A percentile compares a stretch with the other conserved stretches of the same genome.
Conservation (phyloP, 2,888 invertebrate genomes). For the Dinocampus coccinellae region DNA sequence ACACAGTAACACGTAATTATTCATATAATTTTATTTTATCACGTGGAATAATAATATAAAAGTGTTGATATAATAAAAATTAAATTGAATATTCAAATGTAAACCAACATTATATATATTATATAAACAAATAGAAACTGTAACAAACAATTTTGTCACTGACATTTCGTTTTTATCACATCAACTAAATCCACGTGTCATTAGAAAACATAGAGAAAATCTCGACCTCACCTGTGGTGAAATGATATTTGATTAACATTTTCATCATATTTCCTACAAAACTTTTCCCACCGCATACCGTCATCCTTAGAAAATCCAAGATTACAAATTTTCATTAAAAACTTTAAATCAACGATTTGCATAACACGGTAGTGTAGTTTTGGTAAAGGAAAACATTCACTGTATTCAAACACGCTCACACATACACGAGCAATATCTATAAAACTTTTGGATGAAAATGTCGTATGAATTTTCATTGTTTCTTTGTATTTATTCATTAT, state of each 20-base stretch:
- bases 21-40: too few species aligned
- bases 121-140: not conserved
- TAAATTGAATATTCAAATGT: constrained; percentile 51
- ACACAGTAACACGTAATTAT: too few species aligned
- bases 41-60: not conserved
- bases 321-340: constrained; percentile 67
- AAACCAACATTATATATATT: constrained; percentile 43
- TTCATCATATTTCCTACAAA: constrained; percentile 53
- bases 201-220: constrained; percentile 43
- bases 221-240: not conserved
- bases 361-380: constrained; percentile 53
- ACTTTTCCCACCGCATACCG: constrained; percentile 34
- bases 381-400: constrained; percentile 29
- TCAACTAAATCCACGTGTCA: too few species aligned
- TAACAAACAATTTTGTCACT: too few species aligned
- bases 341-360: constrained; percentile 58
- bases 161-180: too few species aligned
- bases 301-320: constrained; percentile 53
- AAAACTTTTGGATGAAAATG: not conserved
- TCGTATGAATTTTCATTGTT: not conserved
- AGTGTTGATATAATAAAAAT: constrained; percentile 31
- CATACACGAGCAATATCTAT: not conserved
- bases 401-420: not conserved
- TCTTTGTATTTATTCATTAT: not conserved
- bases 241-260: constrained; percentile 59